phyloP scores from a whole-genome alignment of 2,113 vertebrate species.

The Chaetodon trifascialis region DNA sequence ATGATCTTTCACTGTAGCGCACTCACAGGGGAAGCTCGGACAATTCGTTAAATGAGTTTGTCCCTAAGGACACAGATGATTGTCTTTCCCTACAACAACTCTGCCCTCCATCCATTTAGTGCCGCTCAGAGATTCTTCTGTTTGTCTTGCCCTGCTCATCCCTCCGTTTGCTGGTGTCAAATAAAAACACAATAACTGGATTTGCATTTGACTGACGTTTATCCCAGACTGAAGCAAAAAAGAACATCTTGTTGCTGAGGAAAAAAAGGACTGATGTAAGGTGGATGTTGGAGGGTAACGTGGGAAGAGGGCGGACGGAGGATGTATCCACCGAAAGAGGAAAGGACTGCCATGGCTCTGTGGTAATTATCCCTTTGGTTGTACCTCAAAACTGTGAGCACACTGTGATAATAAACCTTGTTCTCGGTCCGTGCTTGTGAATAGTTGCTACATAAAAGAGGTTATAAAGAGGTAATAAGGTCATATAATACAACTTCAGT shows the following conservation, averaged over 20 bases:
- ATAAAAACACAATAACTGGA: slow-evolving; percentile 18
- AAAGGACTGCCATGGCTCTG: neutral
- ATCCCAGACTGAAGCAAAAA: slow-evolving; percentile 18
- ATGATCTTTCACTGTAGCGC: neutral
- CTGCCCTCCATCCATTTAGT: slow-evolving; percentile 4
- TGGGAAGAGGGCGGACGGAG: neutral
- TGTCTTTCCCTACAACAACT: slow-evolving; percentile 9
- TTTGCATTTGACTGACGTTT: slow-evolving; percentile 44
- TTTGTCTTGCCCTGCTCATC: neutral
- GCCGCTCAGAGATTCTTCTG: neutral
- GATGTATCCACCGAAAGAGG: neutral
- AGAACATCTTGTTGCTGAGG: neutral
- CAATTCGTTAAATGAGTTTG: slow-evolving; percentile 19
- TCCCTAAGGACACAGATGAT: slow-evolving; percentile 12
- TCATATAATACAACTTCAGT: neutral
- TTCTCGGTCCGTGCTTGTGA: neutral
- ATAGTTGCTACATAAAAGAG: neutral
- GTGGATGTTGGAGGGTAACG: neutral
- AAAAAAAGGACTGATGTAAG: neutral
- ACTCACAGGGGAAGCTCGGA: neutral
- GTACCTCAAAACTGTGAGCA: neutral
- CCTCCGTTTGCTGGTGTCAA: neutral
- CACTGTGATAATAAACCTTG: neutral
- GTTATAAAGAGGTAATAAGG: neutral
- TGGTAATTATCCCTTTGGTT: neutral